phyloP scores from a whole-genome alignment of 1,140 invertebrate species.

The Heliconius eleuchia region DNA sequence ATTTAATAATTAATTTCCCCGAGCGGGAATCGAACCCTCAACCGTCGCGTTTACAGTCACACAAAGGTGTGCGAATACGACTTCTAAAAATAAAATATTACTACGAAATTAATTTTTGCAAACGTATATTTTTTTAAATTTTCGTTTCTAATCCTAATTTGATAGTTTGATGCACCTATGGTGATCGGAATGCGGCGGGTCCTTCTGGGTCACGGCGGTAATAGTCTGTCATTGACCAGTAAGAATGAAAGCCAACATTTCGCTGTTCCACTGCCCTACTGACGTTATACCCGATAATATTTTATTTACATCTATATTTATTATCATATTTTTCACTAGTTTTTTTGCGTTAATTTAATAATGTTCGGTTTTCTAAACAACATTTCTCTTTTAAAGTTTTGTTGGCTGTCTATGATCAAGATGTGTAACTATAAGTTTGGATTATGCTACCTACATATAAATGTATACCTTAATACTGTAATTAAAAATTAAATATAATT shows the following conservation, averaged over 20 bases:
- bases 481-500: no score
- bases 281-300: slow-evolving; percentile 24
- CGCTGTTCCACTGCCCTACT: slow-evolving; percentile 66
- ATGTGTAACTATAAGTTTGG: no score
- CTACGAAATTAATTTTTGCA: neutral
- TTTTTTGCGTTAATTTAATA: slow-evolving; percentile 20
- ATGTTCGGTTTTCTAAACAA: neutral
- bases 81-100: neutral
- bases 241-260: slow-evolving; percentile 72
- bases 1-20: no score
- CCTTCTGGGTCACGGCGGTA: slow-evolving; percentile 67
- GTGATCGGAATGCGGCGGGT: slow-evolving; percentile 67
- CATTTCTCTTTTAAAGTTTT: slow-evolving; percentile 1
- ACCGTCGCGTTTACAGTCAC: no score
- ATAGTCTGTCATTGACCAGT: slow-evolving; percentile 60
- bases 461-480: no score
- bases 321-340: neutral
- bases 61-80: no score
- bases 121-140: neutral
- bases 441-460: no score
- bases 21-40: no score
- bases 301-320: slow-evolving; percentile 31
- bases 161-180: slow-evolving; percentile 34
- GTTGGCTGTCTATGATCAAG: neutral
- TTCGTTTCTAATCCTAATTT: neutral